These are phyloP conservation scores for Pediacus dermestoides DNA, from an alignment of 2,888 invertebrate species.

Conservation along the genomic window DNA sequence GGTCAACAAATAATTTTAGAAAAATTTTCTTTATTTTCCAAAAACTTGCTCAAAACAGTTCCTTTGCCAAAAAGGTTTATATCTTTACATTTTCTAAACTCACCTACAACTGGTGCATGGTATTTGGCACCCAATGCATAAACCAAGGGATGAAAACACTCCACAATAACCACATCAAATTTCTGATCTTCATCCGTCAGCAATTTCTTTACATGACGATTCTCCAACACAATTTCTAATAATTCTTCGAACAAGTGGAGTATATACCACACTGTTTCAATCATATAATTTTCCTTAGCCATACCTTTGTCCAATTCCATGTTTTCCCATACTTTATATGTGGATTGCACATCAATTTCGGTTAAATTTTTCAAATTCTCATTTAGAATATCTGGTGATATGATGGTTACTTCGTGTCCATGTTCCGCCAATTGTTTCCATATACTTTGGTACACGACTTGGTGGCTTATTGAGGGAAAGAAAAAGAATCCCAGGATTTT, in stretches of 20 bases:
- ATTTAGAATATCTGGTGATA: slow-evolving; percentile 28
- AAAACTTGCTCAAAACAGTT: no score
- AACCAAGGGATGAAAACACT: slow-evolving; percentile 32
- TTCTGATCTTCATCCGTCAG: slow-evolving; percentile 25
- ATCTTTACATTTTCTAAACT: no score
- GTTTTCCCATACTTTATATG: no score
- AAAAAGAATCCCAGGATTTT: slow-evolving; percentile 15
- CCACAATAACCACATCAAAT: slow-evolving; percentile 36
- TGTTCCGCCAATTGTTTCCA: slow-evolving; percentile 30
- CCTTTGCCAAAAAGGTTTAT: no score
- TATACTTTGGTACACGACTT: slow-evolving; percentile 26
- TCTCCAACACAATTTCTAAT: slow-evolving; percentile 25
- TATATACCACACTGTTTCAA: slow-evolving; percentile 29
- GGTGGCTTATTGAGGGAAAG: slow-evolving; percentile 21
- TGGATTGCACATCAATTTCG: slow-evolving; percentile 27
- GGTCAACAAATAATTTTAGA: no score
- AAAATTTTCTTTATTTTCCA: no score
- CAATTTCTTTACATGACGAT: slow-evolving; percentile 30
- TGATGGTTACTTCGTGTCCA: slow-evolving; percentile 29
- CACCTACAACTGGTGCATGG: slow-evolving; percentile 29
- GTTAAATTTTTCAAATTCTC: slow-evolving; percentile 29
- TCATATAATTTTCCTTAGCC: slow-evolving; percentile 28
- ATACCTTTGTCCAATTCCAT: slow-evolving; percentile 36
- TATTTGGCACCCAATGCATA: slow-evolving; percentile 30
- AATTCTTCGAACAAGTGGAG: slow-evolving; percentile 29